phyloP scores from a whole-genome alignment of 2,888 invertebrate genomes.

The Drosophila mulleri region DNA sequence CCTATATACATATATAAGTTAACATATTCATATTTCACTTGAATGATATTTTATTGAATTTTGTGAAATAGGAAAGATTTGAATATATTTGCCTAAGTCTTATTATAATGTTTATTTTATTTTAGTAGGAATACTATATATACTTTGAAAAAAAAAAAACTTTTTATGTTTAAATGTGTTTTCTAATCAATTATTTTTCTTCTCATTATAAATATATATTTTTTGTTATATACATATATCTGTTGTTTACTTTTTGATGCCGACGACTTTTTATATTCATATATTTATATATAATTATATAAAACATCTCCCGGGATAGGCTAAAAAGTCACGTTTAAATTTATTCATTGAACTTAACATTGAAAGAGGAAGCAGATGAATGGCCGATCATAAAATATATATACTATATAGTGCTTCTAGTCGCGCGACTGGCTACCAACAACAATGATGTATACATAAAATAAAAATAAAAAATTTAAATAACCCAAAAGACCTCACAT shows the following conservation, averaged over 20 bases:
- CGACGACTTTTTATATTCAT: background rate
- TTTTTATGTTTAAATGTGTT: background rate
- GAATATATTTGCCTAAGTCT: background rate
- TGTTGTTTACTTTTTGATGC: background rate
- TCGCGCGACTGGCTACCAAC: constrained; percentile 36
- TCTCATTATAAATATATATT: background rate
- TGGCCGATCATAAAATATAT: constrained; percentile 9
- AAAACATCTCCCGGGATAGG: constrained; percentile 20
- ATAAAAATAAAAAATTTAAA: constrained; percentile 11
- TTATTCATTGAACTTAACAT: constrained; percentile 75
- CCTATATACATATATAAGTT: background rate
- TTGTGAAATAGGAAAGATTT: no score
- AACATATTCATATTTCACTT: no score
- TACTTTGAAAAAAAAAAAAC: background rate
- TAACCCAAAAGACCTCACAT: constrained; percentile 21
- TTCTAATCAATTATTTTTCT: background rate
- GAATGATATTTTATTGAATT: no score
- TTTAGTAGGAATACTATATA: background rate
- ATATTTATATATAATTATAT: background rate
- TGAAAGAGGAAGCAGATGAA: constrained; percentile 26
- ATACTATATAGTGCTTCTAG: background rate
- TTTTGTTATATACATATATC: background rate
- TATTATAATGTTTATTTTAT: no score
- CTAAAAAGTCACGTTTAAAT: constrained; percentile 50
- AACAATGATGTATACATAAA: constrained; percentile 29